Evolutionary conservation across 2,888 invertebrate species (phyloP), one percentile per base, ranked within the genome.

Genomic region (Pilophorus perplexus): DNA sequence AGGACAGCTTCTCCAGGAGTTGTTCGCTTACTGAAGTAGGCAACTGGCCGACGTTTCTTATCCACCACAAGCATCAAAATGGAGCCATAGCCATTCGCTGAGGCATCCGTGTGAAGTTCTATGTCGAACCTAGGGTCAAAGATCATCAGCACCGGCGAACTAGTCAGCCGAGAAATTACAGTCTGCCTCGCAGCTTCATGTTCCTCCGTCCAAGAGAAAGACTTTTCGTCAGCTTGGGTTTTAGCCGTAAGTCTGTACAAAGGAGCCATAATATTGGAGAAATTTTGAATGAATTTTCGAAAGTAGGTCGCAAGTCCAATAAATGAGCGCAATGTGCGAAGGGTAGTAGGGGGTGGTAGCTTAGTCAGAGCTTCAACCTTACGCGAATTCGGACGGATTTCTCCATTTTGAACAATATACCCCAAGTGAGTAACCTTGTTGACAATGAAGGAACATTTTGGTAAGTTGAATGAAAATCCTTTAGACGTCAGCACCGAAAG

Each of bases 41-140:
- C n/a, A n/a, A n/a, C n/a, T n/a, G n/a, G n/a, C n/a, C n/a, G n/a
- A n/a, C n/a, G n/a, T n/a, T n/a, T n/a, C n/a, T n/a, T n/a, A n/a
- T n/a, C n/a, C n/a, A n/a, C n/a, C n/a, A n/a, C n/a, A n/a, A n/a
- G n/a, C n/a, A n/a, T n/a, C n/a, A n/a, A n/a, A n/a, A n/a, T n/a
- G n/a, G n/a, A n/a, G n/a, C n/a, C n/a, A n/a, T n/a, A n/a, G n/a
- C n/a, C n/a, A n/a, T n/a, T n/a, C n/a, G n/a, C n/a, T n/a, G n/a
- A n/a, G n/a, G n/a, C n/a, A n/a, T n/a, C n/a, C n/a, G 62, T 62
- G 28, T 62, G 62, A 2, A 62, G 48, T 20, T 62, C 23, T 25
- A 48, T 62, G 3, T 23, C 25, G 12, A 18, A 48, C 4, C 16
- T 62, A 5, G 62, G 46, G 27, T 62, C 62, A 28, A 62, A 62